Conservation (phyloP, 2,888 invertebrate genomes). For the Brachylomia viminalis region DNA sequence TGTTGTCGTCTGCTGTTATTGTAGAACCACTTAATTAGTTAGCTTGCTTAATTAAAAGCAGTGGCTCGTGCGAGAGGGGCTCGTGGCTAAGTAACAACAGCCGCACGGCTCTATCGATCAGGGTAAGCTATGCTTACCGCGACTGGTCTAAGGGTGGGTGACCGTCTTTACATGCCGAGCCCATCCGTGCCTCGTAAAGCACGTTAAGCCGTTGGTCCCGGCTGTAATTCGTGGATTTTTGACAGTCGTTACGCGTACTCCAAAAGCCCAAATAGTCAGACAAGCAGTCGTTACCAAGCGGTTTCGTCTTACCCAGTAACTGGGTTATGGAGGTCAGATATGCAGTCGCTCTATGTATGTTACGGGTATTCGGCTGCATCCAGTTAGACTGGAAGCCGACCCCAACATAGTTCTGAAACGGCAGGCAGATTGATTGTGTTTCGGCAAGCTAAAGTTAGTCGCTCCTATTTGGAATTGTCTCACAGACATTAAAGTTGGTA, state of each 20-base stretch:
- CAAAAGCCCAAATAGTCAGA: background rate
- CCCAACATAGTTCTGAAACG: background rate
- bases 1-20: background rate
- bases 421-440: background rate
- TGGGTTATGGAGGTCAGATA: background rate
- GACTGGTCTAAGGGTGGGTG: no score
- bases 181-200: no score
- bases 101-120: no score
- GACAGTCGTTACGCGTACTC: background rate
- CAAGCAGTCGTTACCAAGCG: background rate
- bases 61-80: background rate
- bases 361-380: background rate
- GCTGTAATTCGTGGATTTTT: background rate
- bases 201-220: background rate
- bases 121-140: no score
- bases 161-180: no score
- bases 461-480: background rate
- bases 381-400: background rate
- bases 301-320: background rate
- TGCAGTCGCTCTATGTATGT: background rate
- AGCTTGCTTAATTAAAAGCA: conserved; percentile 9
- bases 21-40: conserved; percentile 14
- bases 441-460: background rate
- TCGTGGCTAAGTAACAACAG: background rate
- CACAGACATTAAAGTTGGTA: background rate